These are phyloP conservation scores for Neodiprion fabricii DNA, from an alignment of 1,140 invertebrate species.

Conservation along the genomic window DNA sequence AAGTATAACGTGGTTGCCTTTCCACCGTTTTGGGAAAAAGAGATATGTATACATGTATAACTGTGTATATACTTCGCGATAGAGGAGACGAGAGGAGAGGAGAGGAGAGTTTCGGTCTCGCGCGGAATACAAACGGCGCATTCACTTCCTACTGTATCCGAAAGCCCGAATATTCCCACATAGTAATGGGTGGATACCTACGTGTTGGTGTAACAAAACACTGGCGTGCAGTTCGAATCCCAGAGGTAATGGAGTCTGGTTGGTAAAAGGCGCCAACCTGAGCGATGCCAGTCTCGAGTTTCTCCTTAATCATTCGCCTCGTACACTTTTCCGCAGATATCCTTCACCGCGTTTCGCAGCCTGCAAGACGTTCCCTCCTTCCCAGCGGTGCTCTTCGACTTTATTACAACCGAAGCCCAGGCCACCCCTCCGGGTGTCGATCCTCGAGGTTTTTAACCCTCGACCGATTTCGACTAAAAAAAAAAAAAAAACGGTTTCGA, in stretches of 20 bases:
- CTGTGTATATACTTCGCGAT: neutral
- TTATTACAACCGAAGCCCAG: neutral
- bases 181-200: neutral
- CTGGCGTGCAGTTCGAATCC: neutral
- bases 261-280: neutral
- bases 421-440: neutral
- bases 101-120: neutral
- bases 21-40: neutral
- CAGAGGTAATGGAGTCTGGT: neutral
- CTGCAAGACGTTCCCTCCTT: neutral
- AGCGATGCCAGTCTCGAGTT: neutral
- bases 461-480: too few species aligned
- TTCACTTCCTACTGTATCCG: neutral
- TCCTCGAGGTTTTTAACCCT: neutral
- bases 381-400: neutral
- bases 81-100: neutral
- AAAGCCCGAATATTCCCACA: conserved; percentile 6
- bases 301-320: neutral
- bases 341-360: neutral
- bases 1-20: neutral
- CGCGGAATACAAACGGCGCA: neutral
- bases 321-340: neutral
- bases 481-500: too few species aligned
- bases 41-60: too few species aligned
- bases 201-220: neutral